These are phyloP conservation scores for Omphaloscelis lunosa DNA, from an alignment of 2,888 invertebrate genomes.

Conservation along the genomic window DNA sequence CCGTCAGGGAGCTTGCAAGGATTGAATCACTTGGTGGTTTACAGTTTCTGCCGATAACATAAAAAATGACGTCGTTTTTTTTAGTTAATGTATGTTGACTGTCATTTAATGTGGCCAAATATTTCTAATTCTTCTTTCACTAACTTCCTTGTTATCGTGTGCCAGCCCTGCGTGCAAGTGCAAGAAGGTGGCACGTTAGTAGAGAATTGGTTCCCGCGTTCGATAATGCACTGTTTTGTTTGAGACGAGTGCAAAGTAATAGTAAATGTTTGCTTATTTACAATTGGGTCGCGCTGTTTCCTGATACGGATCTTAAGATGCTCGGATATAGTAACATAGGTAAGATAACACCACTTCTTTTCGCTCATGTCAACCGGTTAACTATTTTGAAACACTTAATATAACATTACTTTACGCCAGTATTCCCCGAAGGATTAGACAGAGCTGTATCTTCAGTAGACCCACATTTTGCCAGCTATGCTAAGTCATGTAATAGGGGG, in stretches of 20 bases:
- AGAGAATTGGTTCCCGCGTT: conserved; percentile 58
- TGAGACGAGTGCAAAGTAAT: conserved; percentile 43
- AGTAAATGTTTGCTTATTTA: conserved; percentile 52
- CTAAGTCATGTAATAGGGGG: too few species aligned
- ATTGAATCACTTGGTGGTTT: too few species aligned
- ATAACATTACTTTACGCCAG: too few species aligned
- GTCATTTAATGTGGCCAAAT: too few species aligned
- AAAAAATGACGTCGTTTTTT: too few species aligned
- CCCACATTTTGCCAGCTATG: too few species aligned
- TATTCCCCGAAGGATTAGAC: too few species aligned
- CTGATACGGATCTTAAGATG: conserved; percentile 10
- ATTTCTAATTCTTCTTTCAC: not conserved
- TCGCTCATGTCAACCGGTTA: not conserved
- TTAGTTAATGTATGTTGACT: too few species aligned
- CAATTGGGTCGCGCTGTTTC: conserved; percentile 20
- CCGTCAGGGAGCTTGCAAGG: too few species aligned
- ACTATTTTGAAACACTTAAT: not conserved
- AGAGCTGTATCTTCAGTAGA: too few species aligned
- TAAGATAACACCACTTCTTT: not conserved
- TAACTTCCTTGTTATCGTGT: not conserved
- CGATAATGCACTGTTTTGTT: conserved; percentile 59
- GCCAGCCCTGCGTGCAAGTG: conserved; percentile 48
- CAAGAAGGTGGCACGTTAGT: conserved; percentile 35
- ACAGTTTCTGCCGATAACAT: too few species aligned
- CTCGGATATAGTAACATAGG: conserved; percentile 1